Base-by-base conservation (phyloP, 2,113 vertebrate species). In the Epinephelus moara region DNA sequence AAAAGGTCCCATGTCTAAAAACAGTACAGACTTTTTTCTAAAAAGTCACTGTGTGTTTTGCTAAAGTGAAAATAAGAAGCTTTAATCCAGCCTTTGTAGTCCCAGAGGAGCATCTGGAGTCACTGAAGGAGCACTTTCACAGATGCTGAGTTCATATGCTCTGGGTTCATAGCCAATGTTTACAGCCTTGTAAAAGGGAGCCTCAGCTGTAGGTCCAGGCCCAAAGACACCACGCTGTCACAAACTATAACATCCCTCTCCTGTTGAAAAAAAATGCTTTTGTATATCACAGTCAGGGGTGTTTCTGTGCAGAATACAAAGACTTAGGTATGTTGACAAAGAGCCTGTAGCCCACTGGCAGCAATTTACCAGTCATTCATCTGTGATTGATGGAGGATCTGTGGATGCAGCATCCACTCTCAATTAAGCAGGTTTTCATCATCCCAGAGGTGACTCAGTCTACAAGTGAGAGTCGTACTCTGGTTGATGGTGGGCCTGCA, bases 31-130 rank as follows among this genome's bases (percentile, higher is more conserved):
- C 50, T 19, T 19, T 33, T 66, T 80, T 67, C 3, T 69, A 10
- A 21, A 66, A 40, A 74, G 55, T 74, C 59, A 64, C 53, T 63
- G 68, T 61, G 30, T 77, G 62, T 64, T 71, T 75, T 70, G 37
- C 79, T 78, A 63, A 78, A 91, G 73, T 83, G 67, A 83, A 75
- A 78, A 71, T 55, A 77, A 85, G 72, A 49, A 49, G 62, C 78
- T 75, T 88, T 76, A 85, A 87, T 89, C 63, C 81, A 73, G 82
- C 59, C 62, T 84, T 69, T 73, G 84, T 81, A 1, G 75, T 81
- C 85, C 81, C 90, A 73, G 49, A 85, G 81, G 77, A 92, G 88
- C 89, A 91, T 89, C 82, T 94, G 90, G 88, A 95, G 80, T 89
- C 88, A 92, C 47, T 88, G 88, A 81, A 88, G 88, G 79, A 93